Evolutionary conservation across 2,113 vertebrate genomes (phyloP).

Genomic region (Scopus umbretta): DNA sequence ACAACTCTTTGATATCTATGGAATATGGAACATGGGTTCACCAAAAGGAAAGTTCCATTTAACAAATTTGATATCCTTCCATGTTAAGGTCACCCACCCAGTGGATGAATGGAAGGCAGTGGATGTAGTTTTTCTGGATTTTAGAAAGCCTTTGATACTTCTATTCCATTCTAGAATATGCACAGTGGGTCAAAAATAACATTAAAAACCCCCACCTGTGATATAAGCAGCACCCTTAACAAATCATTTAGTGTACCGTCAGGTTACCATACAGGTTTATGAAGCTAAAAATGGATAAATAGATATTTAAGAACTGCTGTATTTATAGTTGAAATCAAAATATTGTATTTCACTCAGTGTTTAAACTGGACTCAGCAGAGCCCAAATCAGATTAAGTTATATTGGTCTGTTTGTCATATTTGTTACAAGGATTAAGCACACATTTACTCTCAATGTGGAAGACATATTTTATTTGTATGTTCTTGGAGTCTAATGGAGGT

Average conservation of each 20-base stretch:
- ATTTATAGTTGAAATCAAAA: neutral
- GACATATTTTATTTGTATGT: neutral
- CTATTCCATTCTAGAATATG: neutral
- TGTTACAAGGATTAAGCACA: neutral
- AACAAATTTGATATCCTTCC: neutral
- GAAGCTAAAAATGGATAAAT: neutral
- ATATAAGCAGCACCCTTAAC: neutral
- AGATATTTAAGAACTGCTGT: neutral
- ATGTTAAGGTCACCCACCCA: neutral
- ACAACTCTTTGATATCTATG: neutral
- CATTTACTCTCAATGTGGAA: neutral
- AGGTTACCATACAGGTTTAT: neutral
- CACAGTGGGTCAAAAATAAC: neutral
- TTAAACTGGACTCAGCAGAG: neutral
- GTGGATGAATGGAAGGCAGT: neutral
- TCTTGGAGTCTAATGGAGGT: neutral
- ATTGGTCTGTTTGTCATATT: neutral
- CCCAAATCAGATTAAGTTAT: neutral
- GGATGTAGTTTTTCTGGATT: too few species aligned
- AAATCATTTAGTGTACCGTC: neutral
- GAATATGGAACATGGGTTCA: neutral
- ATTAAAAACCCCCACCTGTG: rapidly evolving
- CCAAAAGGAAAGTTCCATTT: neutral
- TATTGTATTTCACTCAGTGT: neutral
- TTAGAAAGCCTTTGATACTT: neutral